Evolutionary conservation across 2,113 vertebrate genomes (phyloP), one percentile per base, ranked within the genome.

Genomic region (Alethe castanea): DNA sequence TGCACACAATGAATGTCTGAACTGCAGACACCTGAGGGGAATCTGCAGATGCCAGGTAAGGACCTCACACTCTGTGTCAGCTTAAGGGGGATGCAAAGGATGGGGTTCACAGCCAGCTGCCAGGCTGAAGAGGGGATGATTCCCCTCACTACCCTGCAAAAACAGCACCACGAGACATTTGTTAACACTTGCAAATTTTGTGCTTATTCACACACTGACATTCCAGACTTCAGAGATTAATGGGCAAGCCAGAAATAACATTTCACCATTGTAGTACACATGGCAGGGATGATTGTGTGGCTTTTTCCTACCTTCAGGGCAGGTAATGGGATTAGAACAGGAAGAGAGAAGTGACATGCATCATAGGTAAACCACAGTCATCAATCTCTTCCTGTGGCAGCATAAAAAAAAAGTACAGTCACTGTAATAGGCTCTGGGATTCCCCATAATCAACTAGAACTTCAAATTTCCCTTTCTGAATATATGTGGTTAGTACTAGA

Each of bases 331-430:
- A 90, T 83, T 79, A 88, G 61, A 89, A 90, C 44, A 85, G 91
- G 81, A 96, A 94, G 54, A 93, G 84, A 73, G 67, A 78, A 90
- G 83, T 45, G 78, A 92, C 81, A 66, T 52, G 57, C 88, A 95
- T 94, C 91, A 87, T 56, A 94, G 81, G 62, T 95, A 95, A 93
- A 90, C 69, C 92, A 52, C 40, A 82, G 78, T 92, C 93, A 92
- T 92, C 70, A 36, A 8, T 74, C 71, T 92, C 81, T 95, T 96
- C 94, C 85, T 93, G 76, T 94, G 81, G 67, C 71, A 89, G 26
- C 44, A n/a, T 15, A 60, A 85, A 53, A 86, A 54, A 80, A 62
- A 81, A 67, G 50, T 91, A 91, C 72, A 93, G 87, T 87, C 36
- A 54, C 65, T 70, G n/a, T 76, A 17, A 72, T 9, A 83, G 80